phyloP scores from a whole-genome alignment of 2,113 vertebrate genomes.

The Lagopus leucura region DNA sequence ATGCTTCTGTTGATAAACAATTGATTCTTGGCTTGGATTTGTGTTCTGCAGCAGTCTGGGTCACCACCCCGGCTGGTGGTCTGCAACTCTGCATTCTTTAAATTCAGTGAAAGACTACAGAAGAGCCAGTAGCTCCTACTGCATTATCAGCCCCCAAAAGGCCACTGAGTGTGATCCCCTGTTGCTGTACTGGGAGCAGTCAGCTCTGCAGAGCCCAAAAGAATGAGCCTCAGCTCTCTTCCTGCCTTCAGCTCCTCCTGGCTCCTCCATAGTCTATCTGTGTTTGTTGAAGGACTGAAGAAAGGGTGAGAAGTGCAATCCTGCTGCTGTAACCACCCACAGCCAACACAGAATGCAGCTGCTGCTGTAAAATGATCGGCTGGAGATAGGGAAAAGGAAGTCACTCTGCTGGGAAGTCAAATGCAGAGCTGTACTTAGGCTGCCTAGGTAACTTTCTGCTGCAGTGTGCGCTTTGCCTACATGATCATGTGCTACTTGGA shows the following conservation, averaged over 20 bases:
- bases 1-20: constrained; percentile 43
- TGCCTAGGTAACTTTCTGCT: not conserved
- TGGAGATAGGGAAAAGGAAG: not conserved
- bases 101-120: constrained; percentile 1
- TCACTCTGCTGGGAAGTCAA: not conserved
- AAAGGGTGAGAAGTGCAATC: not conserved
- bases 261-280: not conserved
- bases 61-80: not conserved
- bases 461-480: not conserved
- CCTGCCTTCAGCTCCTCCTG: not conserved
- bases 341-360: not conserved
- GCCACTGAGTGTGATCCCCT: too few relatives aligned
- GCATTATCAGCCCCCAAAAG: not conserved
- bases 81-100: not conserved
- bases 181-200: not conserved
- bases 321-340: not conserved
- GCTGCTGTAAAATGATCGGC: not conserved
- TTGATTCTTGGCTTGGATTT: not conserved
- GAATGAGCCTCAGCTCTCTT: not conserved
- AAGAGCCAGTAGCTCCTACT: not conserved
- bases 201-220: not conserved
- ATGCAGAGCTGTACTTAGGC: not conserved
- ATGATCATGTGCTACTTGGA: not conserved
- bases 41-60: not conserved
- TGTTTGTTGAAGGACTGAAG: not conserved